Evolutionary conservation across 1,140 invertebrate species (phyloP).

Genomic region (Tachypleus tridentatus): DNA sequence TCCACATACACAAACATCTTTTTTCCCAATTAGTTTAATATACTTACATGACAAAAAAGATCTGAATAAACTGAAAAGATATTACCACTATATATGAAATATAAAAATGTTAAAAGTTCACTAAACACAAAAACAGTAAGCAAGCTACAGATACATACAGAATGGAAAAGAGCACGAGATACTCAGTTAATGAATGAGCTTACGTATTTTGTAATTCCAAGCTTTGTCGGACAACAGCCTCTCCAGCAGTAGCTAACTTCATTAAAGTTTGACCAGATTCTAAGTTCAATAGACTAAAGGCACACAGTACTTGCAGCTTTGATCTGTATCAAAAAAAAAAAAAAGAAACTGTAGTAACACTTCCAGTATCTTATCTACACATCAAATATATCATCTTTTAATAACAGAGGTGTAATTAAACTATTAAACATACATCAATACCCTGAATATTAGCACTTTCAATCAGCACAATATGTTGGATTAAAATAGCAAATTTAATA

Average conservation of each 20-base stretch:
- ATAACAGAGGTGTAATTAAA: neutral
- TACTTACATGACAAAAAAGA: no score
- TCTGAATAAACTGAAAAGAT: no score
- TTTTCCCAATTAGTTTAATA: neutral
- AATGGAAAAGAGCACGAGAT: neutral
- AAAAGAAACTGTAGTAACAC: neutral
- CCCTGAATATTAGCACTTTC: neutral
- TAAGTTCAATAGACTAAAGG: constrained; percentile 33
- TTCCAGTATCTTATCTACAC: constrained; percentile 7
- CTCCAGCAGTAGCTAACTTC: constrained; percentile 34
- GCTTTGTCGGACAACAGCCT: constrained; percentile 31
- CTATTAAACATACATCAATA: neutral
- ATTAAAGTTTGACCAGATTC: constrained; percentile 33
- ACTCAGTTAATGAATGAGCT: neutral
- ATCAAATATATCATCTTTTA: neutral
- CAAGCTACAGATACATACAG: neutral
- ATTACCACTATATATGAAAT: no score
- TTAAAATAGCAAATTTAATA: no score
- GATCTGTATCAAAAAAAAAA: constrained; percentile 21
- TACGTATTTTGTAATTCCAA: constrained; percentile 34
- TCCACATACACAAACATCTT: neutral
- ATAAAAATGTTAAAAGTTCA: no score
- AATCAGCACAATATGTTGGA: no score
- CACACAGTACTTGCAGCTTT: constrained; percentile 31
- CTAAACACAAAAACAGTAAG: no score